Evolutionary conservation across 2,113 vertebrate genomes (phyloP).

Genomic region (Eulemur macaco): DNA sequence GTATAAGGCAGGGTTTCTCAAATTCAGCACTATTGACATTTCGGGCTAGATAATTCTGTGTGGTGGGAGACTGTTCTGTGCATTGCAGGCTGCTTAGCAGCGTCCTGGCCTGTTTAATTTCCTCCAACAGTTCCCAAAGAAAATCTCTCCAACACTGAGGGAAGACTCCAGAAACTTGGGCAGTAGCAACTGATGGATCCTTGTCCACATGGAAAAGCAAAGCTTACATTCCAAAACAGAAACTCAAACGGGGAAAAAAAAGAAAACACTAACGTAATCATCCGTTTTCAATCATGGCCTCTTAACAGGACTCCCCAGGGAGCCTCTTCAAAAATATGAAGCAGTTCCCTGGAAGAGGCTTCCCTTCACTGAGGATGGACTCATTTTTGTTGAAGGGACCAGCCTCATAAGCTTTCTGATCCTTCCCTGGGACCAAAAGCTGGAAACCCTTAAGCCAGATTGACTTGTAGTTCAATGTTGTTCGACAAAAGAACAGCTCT

Average conservation of each 20-base stretch:
- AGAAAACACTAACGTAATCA: background rate
- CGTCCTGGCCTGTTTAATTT: background rate
- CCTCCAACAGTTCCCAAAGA: background rate
- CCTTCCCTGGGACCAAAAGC: background rate
- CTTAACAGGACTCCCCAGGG: conserved; percentile 41
- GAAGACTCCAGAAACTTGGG: background rate
- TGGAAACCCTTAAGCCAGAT: background rate
- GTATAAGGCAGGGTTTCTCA: background rate
- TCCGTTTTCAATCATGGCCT: conserved; percentile 28
- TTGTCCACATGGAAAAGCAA: background rate
- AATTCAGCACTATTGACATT: background rate
- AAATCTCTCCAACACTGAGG: background rate
- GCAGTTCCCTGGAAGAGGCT: background rate
- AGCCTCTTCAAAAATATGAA: conserved; percentile 52
- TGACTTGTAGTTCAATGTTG: background rate
- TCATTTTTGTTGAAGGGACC: background rate
- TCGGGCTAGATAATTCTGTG: background rate
- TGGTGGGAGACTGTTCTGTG: background rate
- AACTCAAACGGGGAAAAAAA: background rate
- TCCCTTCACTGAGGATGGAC: too few species aligned
- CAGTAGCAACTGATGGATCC: background rate
- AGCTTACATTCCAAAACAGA: conserved; percentile 26
- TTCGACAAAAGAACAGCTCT: background rate
- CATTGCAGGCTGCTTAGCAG: background rate
- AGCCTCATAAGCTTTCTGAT: background rate